Evolutionary conservation across 2,113 vertebrate genomes (phyloP), one percentile per base, ranked within the genome.

Genomic region (Irena cyanogastra): DNA sequence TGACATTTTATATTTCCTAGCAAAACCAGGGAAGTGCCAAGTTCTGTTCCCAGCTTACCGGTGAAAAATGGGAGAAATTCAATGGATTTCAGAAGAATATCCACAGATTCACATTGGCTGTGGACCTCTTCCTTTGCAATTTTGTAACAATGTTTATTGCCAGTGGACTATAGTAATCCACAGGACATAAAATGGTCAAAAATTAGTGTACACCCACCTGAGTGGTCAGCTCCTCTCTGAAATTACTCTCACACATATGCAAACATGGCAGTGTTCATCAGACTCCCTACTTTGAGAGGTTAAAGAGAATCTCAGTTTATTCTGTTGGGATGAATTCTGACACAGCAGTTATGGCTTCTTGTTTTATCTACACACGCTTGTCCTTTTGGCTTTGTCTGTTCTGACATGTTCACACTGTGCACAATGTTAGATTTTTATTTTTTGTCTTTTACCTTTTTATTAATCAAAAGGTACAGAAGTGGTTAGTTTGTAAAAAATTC

Each of bases 361-460:
- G 4, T 54, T 78, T 53, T 50, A 31, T 16, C 37, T 83, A 8
- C 21, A 23, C 16, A 4, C 59, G 9, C 4, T 69, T 61, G 9
- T 22, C 35, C 22, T 15, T 77, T 69, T 37, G 28, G 7, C n/a
- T 78, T 86, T 71, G 5, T 35, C 56, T 86, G 16, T 45, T 88
- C 21, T 3, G 26, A 3, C 5, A 6, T 27, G 37, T 64, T 15
- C 31, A 53, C 1, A 1, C 8, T 3, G 1, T 21, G n/a, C 1
- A 54, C 0, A 5, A 21, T 7, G 49, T 21, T 45, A 50, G 13
- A 33, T 42, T 37, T 63, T 47, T 28, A 16, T 14, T 27, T 50
- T 31, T 66, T 65, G 10, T 17, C 45, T 39, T 66, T 83, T 13
- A 57, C 6, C 27, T 53, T 45, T 59, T n/a, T 17, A 20, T 78